Evolutionary conservation across 2,113 vertebrate species (phyloP).

Genomic region (Butorides virescens): DNA sequence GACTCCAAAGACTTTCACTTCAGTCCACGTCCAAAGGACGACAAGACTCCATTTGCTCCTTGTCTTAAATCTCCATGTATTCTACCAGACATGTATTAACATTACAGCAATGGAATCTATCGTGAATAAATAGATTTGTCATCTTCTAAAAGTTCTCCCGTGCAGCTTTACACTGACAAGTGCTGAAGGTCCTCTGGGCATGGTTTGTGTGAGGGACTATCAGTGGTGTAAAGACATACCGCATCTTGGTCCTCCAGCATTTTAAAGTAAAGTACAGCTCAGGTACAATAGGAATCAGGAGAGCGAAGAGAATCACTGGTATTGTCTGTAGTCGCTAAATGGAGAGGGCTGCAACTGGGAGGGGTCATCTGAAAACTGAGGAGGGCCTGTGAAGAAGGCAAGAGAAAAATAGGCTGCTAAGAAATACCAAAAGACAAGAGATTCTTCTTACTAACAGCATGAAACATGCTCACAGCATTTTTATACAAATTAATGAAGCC

Average conservation of each 20-base stretch:
- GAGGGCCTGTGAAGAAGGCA: slow-evolving; percentile 75
- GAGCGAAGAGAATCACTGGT: slow-evolving; percentile 76
- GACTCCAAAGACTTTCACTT: not conserved
- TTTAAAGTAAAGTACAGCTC: not conserved
- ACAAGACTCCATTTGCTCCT: slow-evolving; percentile 33
- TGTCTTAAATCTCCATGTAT: slow-evolving; percentile 33
- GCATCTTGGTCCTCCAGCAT: not conserved
- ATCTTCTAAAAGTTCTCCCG: not conserved
- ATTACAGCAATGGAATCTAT: slow-evolving; percentile 40
- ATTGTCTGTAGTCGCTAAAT: slow-evolving; percentile 89
- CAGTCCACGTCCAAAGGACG: not conserved
- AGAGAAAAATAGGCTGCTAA: not conserved
- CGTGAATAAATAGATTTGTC: slow-evolving; percentile 66
- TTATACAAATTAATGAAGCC: not conserved
- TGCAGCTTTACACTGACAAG: slow-evolving; percentile 2
- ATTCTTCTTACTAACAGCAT: not conserved
- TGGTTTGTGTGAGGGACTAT: not conserved
- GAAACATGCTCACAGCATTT: not conserved
- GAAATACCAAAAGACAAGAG: not conserved
- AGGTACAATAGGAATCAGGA: not conserved
- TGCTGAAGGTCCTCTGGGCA: not conserved
- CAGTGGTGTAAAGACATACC: not conserved
- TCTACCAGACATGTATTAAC: slow-evolving; percentile 11
- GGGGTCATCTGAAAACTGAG: slow-evolving; percentile 87
- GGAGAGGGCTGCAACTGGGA: slow-evolving; percentile 79